Evolutionary conservation across 1,140 invertebrate species (phyloP).

Genomic region (Idris sp.): DNA sequence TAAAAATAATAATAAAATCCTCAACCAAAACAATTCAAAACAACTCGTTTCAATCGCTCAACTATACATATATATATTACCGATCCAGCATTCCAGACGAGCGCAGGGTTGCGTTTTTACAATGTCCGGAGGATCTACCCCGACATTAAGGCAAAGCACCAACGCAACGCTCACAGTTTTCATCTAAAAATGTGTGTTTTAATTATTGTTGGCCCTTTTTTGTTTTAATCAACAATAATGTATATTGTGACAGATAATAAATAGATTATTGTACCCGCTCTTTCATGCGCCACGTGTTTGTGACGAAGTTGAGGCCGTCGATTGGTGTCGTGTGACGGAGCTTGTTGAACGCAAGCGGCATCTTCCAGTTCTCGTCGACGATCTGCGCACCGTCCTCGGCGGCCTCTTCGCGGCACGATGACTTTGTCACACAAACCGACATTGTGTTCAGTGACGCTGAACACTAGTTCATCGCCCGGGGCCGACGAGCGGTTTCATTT

Average conservation of each 20-base stretch:
- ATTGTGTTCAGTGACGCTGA: too few relatives aligned
- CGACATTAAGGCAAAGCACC: conserved; percentile 98
- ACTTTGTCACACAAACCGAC: conserved; percentile 66
- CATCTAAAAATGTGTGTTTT: conserved; percentile 90
- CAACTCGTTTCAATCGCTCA: too few relatives aligned
- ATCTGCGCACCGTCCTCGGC: conserved; percentile 34
- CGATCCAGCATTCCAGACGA: conserved; percentile 97
- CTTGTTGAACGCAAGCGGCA: conserved; percentile 83
- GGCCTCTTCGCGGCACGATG: conserved; percentile 65
- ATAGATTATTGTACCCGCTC: too few relatives aligned
- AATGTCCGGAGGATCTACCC: conserved; percentile 98
- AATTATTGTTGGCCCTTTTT: too few relatives aligned
- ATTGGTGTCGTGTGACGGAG: conserved; percentile 87
- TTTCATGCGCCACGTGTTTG: conserved; percentile 93
- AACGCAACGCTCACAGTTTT: conserved; percentile 99
- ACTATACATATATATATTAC: conserved; percentile 80
- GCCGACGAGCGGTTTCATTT: background rate
- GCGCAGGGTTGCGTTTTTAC: conserved; percentile 98
- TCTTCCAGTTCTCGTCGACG: conserved; percentile 77
- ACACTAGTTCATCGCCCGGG: too few relatives aligned
- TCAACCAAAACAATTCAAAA: too few relatives aligned
- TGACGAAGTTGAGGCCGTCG: conserved; percentile 84
- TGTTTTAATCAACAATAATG: too few relatives aligned
- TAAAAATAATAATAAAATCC: conserved; percentile 65
- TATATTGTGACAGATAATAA: too few relatives aligned